A percentile compares a stretch with the other conserved stretches of the same genome.
Evolutionary conservation across 2,888 invertebrate species (phyloP).

Genomic region (Melanotus villosus): DNA sequence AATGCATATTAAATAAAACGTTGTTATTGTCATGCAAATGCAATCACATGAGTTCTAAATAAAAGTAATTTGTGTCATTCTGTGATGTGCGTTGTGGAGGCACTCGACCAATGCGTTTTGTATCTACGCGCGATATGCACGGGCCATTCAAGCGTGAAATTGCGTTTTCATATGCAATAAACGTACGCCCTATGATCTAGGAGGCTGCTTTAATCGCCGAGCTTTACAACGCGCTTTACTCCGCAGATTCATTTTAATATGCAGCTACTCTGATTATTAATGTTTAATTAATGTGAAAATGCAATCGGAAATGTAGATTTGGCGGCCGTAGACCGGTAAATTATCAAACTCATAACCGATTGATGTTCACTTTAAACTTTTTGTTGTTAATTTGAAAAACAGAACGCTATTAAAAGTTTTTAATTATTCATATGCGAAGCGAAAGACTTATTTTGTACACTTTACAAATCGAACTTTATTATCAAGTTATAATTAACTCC

Average conservation of each 20-base stretch:
- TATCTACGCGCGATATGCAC: slow-evolving; percentile 35
- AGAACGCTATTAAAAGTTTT: too few species aligned
- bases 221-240: slow-evolving; percentile 35
- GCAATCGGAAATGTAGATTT: slow-evolving; percentile 57
- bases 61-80: slow-evolving; percentile 54
- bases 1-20: slow-evolving; percentile 48
- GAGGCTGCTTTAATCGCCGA: slow-evolving; percentile 42
- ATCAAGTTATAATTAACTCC: too few species aligned
- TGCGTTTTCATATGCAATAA: slow-evolving; percentile 63
- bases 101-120: slow-evolving; percentile 40
- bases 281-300: slow-evolving; percentile 56
- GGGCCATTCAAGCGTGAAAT: slow-evolving; percentile 59
- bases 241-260: slow-evolving; percentile 38
- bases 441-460: too few species aligned
- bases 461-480: too few species aligned
- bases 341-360: slow-evolving; percentile 31
- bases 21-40: slow-evolving; percentile 52
- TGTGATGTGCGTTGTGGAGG: slow-evolving; percentile 35
- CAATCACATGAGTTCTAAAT: slow-evolving; percentile 51
- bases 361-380: slow-evolving; percentile 20
- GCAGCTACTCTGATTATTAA: slow-evolving; percentile 44
- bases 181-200: slow-evolving; percentile 42
- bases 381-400: slow-evolving; percentile 23
- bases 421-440: too few species aligned
- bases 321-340: slow-evolving; percentile 44